These are phyloP conservation scores for human DNA, from an alignment of 2,113 vertebrate genomes.

Conservation along the genomic window GRCh38 chrX:133213501-133214000, in stretches of 20 bases:
- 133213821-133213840: constrained; percentile 85
- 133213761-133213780: constrained; percentile 83
- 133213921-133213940: constrained; percentile 88
- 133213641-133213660: constrained; percentile 23
- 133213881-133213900: constrained; percentile 83
- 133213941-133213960: constrained; percentile 85
- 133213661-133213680: constrained; percentile 1
- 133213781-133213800: constrained; percentile 84
- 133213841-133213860: constrained; percentile 87
- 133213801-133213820: constrained; percentile 88
- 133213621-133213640: constrained; percentile 50
- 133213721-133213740: constrained; percentile 62
- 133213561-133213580: background rate
- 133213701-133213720: constrained; percentile 52
- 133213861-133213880: constrained; percentile 90
- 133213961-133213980: constrained; percentile 88
- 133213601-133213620: constrained; percentile 49
- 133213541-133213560: background rate
- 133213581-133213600: background rate
- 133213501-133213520: background rate
- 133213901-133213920: constrained; percentile 86
- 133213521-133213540: background rate
- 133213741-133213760: constrained; percentile 80
- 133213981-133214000: constrained; percentile 87
- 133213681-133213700: constrained; percentile 42